Evolutionary conservation across 2,797 vertebrate genomes (phyloP).

Genomic region (Astyanax mexicanus): DNA sequence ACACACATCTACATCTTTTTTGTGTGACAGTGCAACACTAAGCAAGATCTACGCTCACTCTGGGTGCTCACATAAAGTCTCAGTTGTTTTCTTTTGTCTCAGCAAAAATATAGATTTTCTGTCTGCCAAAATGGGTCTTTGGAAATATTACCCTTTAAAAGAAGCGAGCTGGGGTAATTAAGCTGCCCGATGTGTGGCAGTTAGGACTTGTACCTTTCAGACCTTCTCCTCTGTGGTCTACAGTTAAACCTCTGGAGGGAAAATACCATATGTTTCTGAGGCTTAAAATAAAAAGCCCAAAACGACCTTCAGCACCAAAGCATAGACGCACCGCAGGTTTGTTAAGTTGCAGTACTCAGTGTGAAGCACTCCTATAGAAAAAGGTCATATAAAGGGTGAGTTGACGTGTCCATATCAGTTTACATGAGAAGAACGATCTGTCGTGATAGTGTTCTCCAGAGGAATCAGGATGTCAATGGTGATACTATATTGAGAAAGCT

Average conservation of each 20-base stretch:
- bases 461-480: background rate
- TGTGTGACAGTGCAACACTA: background rate
- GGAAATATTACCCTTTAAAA: constrained; percentile 44
- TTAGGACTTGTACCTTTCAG: constrained; percentile 9
- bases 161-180: constrained; percentile 22
- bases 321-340: background rate
- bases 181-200: constrained; percentile 1
- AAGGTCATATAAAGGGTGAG: constrained; percentile 27
- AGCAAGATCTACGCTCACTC: background rate
- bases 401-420: constrained; percentile 5
- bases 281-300: constrained; percentile 26
- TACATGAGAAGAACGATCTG: background rate
- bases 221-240: constrained; percentile 26
- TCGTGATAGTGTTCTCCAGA: constrained; percentile 9
- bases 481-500: background rate
- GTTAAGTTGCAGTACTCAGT: background rate
- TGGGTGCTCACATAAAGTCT: too few relatives aligned
- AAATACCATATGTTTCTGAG: constrained; percentile 5
- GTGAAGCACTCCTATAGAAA: constrained; percentile 18
- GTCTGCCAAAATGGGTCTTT: background rate
- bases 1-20: background rate
- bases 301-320: constrained; percentile 20
- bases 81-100: constrained; percentile 3
- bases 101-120: constrained; percentile 56
- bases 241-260: constrained; percentile 20